Evolutionary conservation across 2,797 vertebrate species (phyloP).

Genomic region (Microctenopoma steveboyesi): DNA sequence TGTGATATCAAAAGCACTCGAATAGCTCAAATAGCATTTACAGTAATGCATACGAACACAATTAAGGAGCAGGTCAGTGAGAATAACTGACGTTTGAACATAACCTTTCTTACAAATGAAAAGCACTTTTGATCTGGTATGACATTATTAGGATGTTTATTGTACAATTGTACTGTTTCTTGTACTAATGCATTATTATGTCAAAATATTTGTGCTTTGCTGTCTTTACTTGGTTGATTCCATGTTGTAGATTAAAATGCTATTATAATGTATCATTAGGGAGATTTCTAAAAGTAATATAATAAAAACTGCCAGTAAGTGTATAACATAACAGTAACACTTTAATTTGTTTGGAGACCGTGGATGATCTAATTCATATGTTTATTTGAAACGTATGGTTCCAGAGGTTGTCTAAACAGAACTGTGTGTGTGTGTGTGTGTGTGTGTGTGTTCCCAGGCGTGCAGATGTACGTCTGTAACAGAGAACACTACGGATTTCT

Average conservation of each 20-base stretch:
- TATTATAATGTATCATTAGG: no score
- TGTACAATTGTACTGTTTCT: no score
- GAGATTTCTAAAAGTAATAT: no score
- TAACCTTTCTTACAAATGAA: neutral
- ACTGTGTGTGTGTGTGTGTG: constrained; percentile 24
- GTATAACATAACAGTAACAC: no score
- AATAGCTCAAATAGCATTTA: neutral
- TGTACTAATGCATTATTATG: no score
- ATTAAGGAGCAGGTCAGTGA: neutral
- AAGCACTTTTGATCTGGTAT: no score
- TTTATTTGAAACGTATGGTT: constrained; percentile 29
- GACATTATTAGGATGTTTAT: no score
- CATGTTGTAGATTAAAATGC: no score
- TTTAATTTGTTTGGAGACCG: neutral
- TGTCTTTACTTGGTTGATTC: no score
- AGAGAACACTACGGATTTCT: constrained; percentile 93
- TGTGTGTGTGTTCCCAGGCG: constrained; percentile 75
- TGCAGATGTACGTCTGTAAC: constrained; percentile 97
- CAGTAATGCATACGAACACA: neutral
- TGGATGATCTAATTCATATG: neutral
- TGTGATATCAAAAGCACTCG: no score
- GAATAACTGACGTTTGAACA: neutral
- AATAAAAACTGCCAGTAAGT: no score
- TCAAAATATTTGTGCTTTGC: no score
- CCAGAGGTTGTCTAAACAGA: constrained; percentile 38